Base-by-base conservation (phyloP, 1,140 invertebrate genomes). In the Seison nebaliae region DNA sequence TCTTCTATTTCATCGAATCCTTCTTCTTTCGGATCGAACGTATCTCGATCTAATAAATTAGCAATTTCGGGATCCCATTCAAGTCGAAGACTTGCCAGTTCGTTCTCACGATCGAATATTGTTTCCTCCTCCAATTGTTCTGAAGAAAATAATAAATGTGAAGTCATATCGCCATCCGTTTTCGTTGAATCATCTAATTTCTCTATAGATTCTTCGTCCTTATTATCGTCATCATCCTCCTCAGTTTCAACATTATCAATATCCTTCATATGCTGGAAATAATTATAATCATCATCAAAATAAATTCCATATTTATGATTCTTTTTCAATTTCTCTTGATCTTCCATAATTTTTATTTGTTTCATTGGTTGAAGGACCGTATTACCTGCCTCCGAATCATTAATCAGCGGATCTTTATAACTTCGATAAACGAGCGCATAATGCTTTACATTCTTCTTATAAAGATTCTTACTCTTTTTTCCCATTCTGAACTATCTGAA, bases 221-320 rank as follows among this genome's bases (percentile, higher is more conserved):
- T 45, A 32, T 42, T 46, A 14, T 39, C 43, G 24, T 35, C 22
- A 8, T 28, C 11, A 12, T 38, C 36, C 8, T 44, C 43, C 0
- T 45, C 43, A 43, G 66, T 63, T 37, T 67, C 53, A 24, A 43
- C 47, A 32, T 47, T 39, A 16, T 33, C 30, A 11, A 17, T 17
- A 47, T 77, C 72, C 49, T 69, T 70, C 31, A 94, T 62, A 67
- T 93, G 80, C 55, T 91, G 76, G 43, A 91, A 57, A 51, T 94
- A 94, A 52, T 93, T 69, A 52, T 88, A 93, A 46, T 88, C 76
- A 60, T 94, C 81, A 52, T 91, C 79, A 59, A 71, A 91, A 53
- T 73, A 84, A 35, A 93, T 72, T n/a, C 81, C 83, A 68, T 70
- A 88, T 56, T 84, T 81, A 18, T 65, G 57, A 47, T 76, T 70